A percentile compares a stretch with the other conserved stretches of the same genome.
These are phyloP conservation scores for Auanema sp. DNA, from an alignment of 2,888 invertebrate species.

Conservation along the genomic window DNA sequence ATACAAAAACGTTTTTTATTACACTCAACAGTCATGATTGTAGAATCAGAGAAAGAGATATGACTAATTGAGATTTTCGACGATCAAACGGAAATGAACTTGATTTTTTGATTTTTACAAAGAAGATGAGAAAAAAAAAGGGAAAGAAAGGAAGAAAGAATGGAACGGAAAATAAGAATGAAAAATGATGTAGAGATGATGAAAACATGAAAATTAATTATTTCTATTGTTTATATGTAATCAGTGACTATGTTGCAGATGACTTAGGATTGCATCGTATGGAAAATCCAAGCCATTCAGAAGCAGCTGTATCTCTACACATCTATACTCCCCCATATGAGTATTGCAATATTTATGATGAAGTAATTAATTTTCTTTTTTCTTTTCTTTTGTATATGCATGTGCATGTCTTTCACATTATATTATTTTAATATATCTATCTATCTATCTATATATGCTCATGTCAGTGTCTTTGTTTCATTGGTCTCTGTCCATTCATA, in stretches of 20 bases:
- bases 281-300: conserved; percentile 86
- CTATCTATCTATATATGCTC: too few relatives aligned
- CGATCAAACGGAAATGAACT: too few relatives aligned
- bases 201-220: neutral
- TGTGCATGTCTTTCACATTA: neutral
- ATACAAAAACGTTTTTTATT: too few relatives aligned
- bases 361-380: conserved; percentile 67
- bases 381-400: neutral
- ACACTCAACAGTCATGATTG: too few relatives aligned
- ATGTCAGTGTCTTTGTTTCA: too few relatives aligned
- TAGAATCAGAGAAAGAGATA: too few relatives aligned
- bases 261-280: conserved; percentile 90
- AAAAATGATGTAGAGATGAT: neutral
- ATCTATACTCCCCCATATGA: conserved; percentile 92
- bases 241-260: conserved; percentile 71
- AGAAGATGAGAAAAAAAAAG: neutral
- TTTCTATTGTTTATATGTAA: neutral
- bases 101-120: neutral
- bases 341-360: conserved; percentile 85
- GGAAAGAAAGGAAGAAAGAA: neutral
- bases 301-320: conserved; percentile 87
- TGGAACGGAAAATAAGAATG: too few relatives aligned
- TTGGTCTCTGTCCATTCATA: too few relatives aligned
- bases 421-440: neutral
- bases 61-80: too few relatives aligned